A percentile compares a stretch with the other conserved stretches of the same genome.
Evolutionary conservation across 1,140 invertebrate genomes (phyloP).

Genomic region (Trypoxylus dichotomus): DNA sequence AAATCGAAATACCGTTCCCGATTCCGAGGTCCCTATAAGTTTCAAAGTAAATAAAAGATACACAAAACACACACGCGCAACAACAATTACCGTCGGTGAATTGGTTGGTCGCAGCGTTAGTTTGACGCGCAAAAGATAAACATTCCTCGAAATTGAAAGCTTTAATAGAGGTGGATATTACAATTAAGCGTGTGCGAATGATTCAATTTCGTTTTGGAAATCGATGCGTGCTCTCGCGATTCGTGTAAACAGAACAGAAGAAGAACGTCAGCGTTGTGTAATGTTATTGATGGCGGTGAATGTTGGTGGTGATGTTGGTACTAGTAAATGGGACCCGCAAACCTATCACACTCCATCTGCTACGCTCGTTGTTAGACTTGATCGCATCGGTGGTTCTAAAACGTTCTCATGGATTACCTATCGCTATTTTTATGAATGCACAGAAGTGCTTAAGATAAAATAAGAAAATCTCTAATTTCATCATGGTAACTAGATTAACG

Average conservation of each 20-base stretch:
- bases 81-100: conserved; percentile 9
- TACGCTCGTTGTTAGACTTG: background rate
- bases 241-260: conserved; percentile 37
- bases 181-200: conserved; percentile 45
- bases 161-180: conserved; percentile 46
- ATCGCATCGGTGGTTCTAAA: background rate
- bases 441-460: too few relatives aligned
- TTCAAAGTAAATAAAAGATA: conserved; percentile 39
- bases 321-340: background rate
- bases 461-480: too few relatives aligned
- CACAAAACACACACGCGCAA: conserved; percentile 34
- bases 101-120: conserved; percentile 28
- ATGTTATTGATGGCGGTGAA: background rate
- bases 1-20: background rate
- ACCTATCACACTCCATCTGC: background rate
- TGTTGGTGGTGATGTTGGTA: background rate
- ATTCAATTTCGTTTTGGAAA: conserved; percentile 46
- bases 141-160: conserved; percentile 47
- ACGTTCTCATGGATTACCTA: too few relatives aligned
- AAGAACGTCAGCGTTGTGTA: conserved; percentile 33
- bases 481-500: too few relatives aligned
- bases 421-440: too few relatives aligned
- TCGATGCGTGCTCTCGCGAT: conserved; percentile 41
- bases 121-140: conserved; percentile 45
- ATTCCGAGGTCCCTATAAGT: conserved; percentile 19